These are phyloP conservation scores for Leucoptera coffeella DNA, from an alignment of 2,888 invertebrate species.

Conservation along the genomic window DNA sequence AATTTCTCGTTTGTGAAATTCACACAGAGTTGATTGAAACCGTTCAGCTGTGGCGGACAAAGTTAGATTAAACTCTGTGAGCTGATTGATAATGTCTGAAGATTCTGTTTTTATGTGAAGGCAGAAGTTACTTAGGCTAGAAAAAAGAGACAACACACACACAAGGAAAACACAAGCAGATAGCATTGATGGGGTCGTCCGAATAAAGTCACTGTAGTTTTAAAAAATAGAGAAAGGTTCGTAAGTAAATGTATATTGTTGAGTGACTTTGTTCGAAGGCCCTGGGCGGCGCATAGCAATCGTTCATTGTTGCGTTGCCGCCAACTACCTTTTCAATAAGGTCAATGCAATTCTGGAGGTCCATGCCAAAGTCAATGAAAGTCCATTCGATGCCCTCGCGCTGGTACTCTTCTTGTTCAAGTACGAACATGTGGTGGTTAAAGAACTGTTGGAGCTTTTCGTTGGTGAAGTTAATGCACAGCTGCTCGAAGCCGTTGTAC, in stretches of 20 bases:
- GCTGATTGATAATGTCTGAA: no score
- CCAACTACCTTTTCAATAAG: conserved; percentile 86
- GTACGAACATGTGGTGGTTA: conserved; percentile 97
- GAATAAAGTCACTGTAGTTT: conserved; percentile 15
- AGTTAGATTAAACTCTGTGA: no score
- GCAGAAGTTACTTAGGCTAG: no score
- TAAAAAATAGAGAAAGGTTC: not conserved
- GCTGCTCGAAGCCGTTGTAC: conserved; percentile 95
- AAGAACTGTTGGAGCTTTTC: conserved; percentile 97
- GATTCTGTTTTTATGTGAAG: no score
- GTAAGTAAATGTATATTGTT: conserved; percentile 6
- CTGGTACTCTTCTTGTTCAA: conserved; percentile 96
- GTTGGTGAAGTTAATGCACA: conserved; percentile 98
- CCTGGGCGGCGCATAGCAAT: conserved; percentile 41
- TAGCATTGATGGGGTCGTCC: conserved; percentile 30
- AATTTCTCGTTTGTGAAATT: conserved; percentile 94
- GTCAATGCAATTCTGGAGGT: conserved; percentile 92
- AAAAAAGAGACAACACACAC: conserved; percentile 15
- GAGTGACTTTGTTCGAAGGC: conserved; percentile 19
- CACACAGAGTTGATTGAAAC: conserved; percentile 94
- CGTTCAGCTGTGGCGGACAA: conserved; percentile 66
- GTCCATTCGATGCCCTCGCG: conserved; percentile 91
- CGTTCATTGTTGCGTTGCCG: conserved; percentile 43
- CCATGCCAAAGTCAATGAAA: conserved; percentile 97
- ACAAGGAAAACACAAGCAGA: conserved; percentile 14